Evolutionary conservation across 1,140 invertebrate species (phyloP).

Genomic region (Cyphomyrmex costatus): DNA sequence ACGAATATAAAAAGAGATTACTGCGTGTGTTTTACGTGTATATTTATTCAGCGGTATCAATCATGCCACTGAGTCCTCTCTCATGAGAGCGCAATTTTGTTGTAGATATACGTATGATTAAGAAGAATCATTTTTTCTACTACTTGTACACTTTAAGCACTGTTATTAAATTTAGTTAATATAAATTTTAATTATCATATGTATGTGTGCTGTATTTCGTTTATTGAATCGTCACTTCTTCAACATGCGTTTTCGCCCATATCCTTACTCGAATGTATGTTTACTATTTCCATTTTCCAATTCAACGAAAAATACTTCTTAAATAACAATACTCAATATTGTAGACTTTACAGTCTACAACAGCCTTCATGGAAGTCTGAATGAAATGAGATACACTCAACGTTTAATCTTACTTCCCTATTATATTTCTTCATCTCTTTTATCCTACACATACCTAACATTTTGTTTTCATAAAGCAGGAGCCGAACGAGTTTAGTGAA

Average conservation of each 20-base stretch:
- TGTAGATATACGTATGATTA: neutral
- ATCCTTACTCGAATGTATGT: neutral
- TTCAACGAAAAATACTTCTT: neutral
- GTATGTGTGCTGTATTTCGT: neutral
- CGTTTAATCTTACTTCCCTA: conserved; percentile 5
- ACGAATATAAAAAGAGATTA: neutral
- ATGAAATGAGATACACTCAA: neutral
- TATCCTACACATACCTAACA: too few species aligned
- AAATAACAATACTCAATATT: conserved; percentile 4
- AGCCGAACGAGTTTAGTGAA: conserved; percentile 12
- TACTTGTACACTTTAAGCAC: conserved; percentile 44
- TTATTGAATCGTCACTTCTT: neutral
- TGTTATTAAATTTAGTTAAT: conserved; percentile 57
- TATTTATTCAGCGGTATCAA: conserved; percentile 2
- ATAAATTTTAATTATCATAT: conserved; percentile 26
- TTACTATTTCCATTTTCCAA: neutral
- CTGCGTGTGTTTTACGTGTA: neutral
- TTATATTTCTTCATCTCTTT: too few species aligned
- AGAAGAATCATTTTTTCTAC: conserved; percentile 15
- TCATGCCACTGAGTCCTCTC: neutral
- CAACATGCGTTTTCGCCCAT: neutral
- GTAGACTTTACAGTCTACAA: conserved; percentile 16
- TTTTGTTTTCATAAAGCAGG: neutral
- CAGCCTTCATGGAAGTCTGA: conserved; percentile 17
- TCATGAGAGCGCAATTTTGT: conserved; percentile 13